A percentile compares a stretch with the other conserved stretches of the same genome.
Evolutionary conservation across 2,797 vertebrate species (phyloP).

Genomic region (Mastacembelus armatus): DNA sequence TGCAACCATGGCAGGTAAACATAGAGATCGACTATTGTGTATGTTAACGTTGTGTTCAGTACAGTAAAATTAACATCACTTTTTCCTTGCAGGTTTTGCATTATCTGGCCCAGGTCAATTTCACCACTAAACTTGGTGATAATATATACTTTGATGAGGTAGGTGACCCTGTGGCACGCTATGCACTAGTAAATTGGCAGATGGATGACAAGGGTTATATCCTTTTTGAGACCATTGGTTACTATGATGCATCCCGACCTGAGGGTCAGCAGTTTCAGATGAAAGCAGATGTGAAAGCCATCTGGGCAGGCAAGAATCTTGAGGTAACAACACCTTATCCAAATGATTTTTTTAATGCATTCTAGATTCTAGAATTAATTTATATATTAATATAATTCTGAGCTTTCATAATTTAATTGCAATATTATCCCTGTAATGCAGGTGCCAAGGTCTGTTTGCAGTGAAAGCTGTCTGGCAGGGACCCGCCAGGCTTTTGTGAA

Average conservation of each 20-base stretch:
- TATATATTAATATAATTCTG: no score
- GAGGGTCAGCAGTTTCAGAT: conserved; percentile 82
- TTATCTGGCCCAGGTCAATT: conserved; percentile 82
- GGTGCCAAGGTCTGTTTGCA: conserved; percentile 85
- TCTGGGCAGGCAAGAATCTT: conserved; percentile 76
- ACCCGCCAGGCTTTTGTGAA: conserved; percentile 80
- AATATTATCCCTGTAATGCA: no score
- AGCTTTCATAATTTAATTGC: no score
- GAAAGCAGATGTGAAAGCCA: conserved; percentile 68
- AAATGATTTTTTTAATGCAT: no score
- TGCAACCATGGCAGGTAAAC: conserved; percentile 85
- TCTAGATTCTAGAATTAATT: no score
- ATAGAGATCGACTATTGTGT: neutral
- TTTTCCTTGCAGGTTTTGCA: conserved; percentile 77
- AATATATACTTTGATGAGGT: conserved; percentile 80
- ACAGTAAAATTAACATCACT: neutral
- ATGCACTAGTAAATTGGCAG: conserved; percentile 86
- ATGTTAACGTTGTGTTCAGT: neutral
- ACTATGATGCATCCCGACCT: conserved; percentile 79
- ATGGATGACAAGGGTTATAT: conserved; percentile 73
- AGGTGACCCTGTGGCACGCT: conserved; percentile 83
- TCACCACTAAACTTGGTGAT: conserved; percentile 82
- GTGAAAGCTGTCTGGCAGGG: conserved; percentile 81
- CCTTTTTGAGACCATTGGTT: conserved; percentile 79
- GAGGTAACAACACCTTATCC: no score